Evolutionary conservation across 2,797 vertebrate genomes (phyloP).

Genomic region (Babyrousa celebensis): DNA sequence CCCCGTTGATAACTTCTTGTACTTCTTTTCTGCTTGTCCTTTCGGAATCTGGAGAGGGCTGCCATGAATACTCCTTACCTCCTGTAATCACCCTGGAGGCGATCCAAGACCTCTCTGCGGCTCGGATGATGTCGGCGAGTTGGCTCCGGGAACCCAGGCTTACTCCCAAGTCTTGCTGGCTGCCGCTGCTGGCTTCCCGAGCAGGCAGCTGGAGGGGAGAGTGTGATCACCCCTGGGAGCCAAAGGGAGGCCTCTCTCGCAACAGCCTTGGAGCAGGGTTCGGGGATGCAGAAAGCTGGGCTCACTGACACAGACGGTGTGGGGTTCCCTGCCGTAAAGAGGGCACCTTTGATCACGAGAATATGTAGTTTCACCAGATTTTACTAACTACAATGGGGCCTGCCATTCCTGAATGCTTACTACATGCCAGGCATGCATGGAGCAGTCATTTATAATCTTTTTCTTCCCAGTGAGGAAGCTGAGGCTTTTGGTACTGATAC

Average conservation of each 20-base stretch:
- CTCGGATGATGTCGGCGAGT: conserved; percentile 71
- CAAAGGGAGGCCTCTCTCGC: conserved; percentile 24
- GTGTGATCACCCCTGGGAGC: conserved; percentile 49
- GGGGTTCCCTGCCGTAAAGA: not conserved
- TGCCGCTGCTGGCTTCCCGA: conserved; percentile 72
- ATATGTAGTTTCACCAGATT: not conserved
- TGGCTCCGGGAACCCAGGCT: conserved; percentile 78
- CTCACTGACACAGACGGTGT: not conserved
- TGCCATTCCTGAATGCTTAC: conserved; percentile 12
- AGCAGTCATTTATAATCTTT: conserved; percentile 36
- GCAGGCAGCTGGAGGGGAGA: conserved; percentile 65
- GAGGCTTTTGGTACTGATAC: not conserved
- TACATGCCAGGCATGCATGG: not conserved
- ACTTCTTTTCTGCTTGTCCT: conserved; percentile 47
- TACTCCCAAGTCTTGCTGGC: conserved; percentile 83
- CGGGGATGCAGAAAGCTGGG: not conserved
- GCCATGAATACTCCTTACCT: conserved; percentile 49
- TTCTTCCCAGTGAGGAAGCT: conserved; percentile 52
- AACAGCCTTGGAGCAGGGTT: not conserved
- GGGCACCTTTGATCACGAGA: not conserved
- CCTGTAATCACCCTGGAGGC: conserved; percentile 64
- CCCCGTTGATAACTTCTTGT: conserved; percentile 34
- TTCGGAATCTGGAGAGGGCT: conserved; percentile 58
- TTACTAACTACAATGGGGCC: not conserved
- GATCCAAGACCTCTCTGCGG: conserved; percentile 79